Evolutionary conservation across 2,888 invertebrate genomes (phyloP), one percentile per base, ranked within the genome.

Genomic region (Diaphora mendica): DNA sequence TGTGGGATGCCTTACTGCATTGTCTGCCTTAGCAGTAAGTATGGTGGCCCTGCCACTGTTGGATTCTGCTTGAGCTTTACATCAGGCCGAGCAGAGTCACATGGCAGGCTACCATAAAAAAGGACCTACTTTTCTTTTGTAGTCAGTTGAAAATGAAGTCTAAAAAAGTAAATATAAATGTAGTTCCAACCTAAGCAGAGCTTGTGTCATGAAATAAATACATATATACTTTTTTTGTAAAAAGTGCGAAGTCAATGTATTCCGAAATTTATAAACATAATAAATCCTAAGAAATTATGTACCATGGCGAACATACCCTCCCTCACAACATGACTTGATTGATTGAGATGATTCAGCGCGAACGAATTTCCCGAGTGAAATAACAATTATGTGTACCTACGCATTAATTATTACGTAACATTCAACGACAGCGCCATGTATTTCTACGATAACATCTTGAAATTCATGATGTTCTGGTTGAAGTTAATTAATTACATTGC

Each of bases 321-420:
- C 85, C 82, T 83, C 82, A 75, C 81, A 77, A 85, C 83, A 83
- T 82, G 79, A 83, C 86, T 88, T 91, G 91, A 91, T 91, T 91
- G 91, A 91, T 91, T 87, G 89, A 89, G 91, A 91, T 91, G 91
- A 91, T 88, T 90, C 90, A 90, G 91, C 90, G 82, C 77, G 80
- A 89, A 86, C 82, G 84, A 85, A 86, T 84, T 86, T 86, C 83
- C 86, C 83, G 84, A 85, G 85, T 87, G 87, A 89, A 89, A 88
- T 89, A 88, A 88, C 89, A 90, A 90, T 90, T 90, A 90, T 86
- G 85, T 85, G 83, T 85, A 88, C 82, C 85, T 82, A 86, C 87
- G 79, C 86, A 87, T 89, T 88, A 85, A 86, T 88, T 87, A 87
- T 87, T 87, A 85, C 82, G 81, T 87, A 85, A 86, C 86, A 76